Percentiles rank a stretch among this genome's conserved stretches.
These are phyloP conservation scores for Hiodon alosoides DNA, from an alignment of 2,113 vertebrate genomes.

Conservation along the genomic window DNA sequence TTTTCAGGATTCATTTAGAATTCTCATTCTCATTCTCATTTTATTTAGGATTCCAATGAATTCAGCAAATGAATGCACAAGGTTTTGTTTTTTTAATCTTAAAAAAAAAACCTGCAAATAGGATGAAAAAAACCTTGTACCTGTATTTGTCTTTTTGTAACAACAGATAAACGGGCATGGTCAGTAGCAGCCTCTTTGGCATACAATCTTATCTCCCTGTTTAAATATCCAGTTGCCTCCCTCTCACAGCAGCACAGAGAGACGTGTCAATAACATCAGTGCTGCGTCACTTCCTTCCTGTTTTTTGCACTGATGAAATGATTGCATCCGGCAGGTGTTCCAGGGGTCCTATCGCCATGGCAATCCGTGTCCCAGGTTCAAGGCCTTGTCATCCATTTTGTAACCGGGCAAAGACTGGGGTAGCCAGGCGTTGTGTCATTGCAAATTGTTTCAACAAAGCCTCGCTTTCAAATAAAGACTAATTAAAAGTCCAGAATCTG, in stretches of 20 bases:
- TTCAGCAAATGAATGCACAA: no score
- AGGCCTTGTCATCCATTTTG: constrained; percentile 33
- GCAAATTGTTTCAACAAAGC: constrained; percentile 44
- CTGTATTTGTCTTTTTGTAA: constrained; percentile 60
- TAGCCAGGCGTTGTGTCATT: constrained; percentile 29
- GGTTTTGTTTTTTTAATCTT: neutral
- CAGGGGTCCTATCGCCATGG: constrained; percentile 42
- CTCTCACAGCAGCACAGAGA: constrained; percentile 50
- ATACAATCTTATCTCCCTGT: constrained; percentile 66
- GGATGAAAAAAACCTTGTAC: constrained; percentile 2
- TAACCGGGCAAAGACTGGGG: constrained; percentile 20
- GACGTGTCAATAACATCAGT: constrained; percentile 59
- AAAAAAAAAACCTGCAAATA: neutral
- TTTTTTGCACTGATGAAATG: constrained; percentile 57
- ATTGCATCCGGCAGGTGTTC: constrained; percentile 46
- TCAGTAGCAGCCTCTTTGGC: constrained; percentile 59
- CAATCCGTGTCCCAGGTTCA: constrained; percentile 51
- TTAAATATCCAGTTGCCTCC: constrained; percentile 68
- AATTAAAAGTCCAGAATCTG: no score
- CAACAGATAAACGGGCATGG: constrained; percentile 56
- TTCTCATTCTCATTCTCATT: no score
- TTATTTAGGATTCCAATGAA: no score
- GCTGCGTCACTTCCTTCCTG: constrained; percentile 58
- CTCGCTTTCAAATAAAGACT: no score
- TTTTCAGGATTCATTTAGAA: no score